Evolutionary conservation across 2,113 vertebrate species (phyloP).

Genomic region (Peromyscus leucopus): DNA sequence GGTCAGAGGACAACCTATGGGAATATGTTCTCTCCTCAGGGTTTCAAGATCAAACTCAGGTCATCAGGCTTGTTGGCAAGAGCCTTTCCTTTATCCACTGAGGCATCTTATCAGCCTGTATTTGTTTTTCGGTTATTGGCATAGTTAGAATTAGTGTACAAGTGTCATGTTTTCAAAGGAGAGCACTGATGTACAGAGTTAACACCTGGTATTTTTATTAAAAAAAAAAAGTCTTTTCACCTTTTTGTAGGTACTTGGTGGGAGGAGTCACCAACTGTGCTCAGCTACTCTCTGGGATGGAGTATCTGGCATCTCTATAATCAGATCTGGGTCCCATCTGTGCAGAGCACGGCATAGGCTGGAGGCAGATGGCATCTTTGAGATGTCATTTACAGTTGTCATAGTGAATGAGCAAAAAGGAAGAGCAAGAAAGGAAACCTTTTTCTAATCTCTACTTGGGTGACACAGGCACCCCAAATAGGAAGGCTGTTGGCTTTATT

Average conservation of each 20-base stretch:
- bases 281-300: conserved; percentile 27
- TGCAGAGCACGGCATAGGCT: conserved; percentile 50
- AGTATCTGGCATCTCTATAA: conserved; percentile 42
- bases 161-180: conserved; percentile 9
- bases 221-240: neutral
- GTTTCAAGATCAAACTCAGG: neutral
- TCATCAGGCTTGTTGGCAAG: neutral
- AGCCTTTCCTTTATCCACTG: neutral
- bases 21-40: neutral
- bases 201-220: neutral
- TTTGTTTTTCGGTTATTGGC: neutral
- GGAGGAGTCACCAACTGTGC: conserved; percentile 5
- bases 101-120: too few relatives aligned
- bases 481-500: conserved; percentile 4
- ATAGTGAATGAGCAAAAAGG: conserved; percentile 61
- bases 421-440: conserved; percentile 40
- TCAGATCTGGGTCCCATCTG: conserved; percentile 48
- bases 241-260: conserved; percentile 1
- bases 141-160: neutral
- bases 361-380: conserved; percentile 63
- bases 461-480: neutral
- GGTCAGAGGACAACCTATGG: neutral
- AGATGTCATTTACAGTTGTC: conserved; percentile 70
- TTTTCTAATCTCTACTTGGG: conserved; percentile 34
- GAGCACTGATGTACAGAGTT: neutral